Conservation (phyloP, 2,113 vertebrate genomes). For the Ctenomys sociabilis region DNA sequence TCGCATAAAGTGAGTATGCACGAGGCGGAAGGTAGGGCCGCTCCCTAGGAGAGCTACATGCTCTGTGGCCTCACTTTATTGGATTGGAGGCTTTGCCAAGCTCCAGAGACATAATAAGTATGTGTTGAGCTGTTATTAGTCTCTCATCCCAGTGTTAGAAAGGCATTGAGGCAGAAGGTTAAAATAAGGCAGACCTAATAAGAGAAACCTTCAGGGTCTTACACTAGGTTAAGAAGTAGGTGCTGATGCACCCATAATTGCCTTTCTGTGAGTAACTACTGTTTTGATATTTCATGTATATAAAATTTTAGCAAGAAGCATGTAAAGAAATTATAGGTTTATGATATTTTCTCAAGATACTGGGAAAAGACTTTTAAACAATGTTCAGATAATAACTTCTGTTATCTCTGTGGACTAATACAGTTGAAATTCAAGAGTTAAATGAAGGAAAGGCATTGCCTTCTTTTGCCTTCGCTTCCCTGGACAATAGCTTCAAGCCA, state of each 20-base stretch:
- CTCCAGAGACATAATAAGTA: background rate
- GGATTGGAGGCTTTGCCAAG: background rate
- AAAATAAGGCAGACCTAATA: background rate
- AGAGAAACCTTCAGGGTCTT: background rate
- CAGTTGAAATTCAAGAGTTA: background rate
- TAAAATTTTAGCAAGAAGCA: background rate
- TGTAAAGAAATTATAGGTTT: background rate
- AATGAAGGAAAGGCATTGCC: no score
- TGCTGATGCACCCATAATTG: background rate
- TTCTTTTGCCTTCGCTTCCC: background rate
- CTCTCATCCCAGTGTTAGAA: background rate
- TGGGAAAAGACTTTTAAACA: background rate
- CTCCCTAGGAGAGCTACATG: no score
- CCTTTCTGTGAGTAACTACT: background rate
- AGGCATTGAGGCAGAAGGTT: background rate
- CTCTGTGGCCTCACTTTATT: background rate
- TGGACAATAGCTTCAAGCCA: background rate
- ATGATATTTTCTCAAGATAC: background rate
- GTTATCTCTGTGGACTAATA: background rate
- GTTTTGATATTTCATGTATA: background rate
- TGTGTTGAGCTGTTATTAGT: background rate
- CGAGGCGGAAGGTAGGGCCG: background rate
- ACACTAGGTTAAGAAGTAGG: background rate
- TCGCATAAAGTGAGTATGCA: background rate
- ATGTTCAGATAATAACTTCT: background rate